A percentile compares a stretch with the other conserved stretches of the same genome.
phyloP scores from a whole-genome alignment of 2,888 invertebrate genomes.

The Protodeltote pygarga region DNA sequence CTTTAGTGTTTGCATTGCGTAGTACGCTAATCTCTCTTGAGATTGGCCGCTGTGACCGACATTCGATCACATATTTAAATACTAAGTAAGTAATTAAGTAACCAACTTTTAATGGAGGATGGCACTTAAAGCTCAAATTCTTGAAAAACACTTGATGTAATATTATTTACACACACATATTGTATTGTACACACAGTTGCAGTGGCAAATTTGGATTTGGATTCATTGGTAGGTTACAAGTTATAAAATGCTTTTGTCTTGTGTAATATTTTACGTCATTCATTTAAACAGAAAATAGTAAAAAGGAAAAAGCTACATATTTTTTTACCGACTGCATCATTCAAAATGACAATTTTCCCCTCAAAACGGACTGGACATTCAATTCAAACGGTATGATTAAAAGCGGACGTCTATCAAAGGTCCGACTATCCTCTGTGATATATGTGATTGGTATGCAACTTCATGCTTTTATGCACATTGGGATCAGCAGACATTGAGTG shows the following conservation, averaged over 20 bases:
- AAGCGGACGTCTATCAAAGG: slow-evolving; percentile 1
- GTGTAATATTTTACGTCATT: not conserved
- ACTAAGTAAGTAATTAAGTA: slow-evolving; percentile 12
- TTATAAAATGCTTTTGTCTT: not conserved
- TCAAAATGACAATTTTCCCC: slow-evolving; percentile 2
- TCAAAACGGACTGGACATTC: not conserved
- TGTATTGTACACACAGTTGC: not conserved
- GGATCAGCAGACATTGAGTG: not conserved
- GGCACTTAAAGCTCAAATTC: not conserved
- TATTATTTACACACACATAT: not conserved
- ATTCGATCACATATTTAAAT: too few relatives aligned
- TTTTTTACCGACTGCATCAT: not conserved
- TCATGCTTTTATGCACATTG: slow-evolving; percentile 1
- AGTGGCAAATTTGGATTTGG: not conserved
- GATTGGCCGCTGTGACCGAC: too few relatives aligned
- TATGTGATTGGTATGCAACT: not conserved
- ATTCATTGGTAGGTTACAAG: not conserved
- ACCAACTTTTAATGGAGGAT: slow-evolving; percentile 6
- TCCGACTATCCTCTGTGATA: not conserved
- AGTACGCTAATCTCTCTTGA: too few relatives aligned
- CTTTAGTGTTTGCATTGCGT: too few relatives aligned
- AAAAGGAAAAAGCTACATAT: not conserved
- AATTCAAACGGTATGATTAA: slow-evolving; percentile 18
- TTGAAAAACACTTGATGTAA: not conserved
- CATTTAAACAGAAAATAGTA: not conserved